Percentiles rank a stretch among this genome's conserved stretches.
phyloP scores from a whole-genome alignment of 2,888 invertebrate species.

The Apotomis turbidana region DNA sequence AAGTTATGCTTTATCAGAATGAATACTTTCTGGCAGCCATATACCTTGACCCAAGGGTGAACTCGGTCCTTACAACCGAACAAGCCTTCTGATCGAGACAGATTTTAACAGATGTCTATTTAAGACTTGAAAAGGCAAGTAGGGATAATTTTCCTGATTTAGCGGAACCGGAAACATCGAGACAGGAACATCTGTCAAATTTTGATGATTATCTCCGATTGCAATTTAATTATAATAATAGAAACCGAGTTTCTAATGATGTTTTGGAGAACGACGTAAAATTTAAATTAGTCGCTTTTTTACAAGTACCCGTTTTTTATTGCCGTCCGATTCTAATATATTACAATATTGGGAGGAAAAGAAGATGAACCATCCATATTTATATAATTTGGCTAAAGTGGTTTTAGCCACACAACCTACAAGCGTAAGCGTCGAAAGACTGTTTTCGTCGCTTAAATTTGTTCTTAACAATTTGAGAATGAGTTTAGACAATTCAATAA shows the following conservation, averaged over 20 bases:
- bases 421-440: not conserved
- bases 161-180: not conserved
- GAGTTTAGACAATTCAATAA: not conserved
- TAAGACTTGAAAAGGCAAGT: not conserved
- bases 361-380: not conserved
- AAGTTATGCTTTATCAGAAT: not conserved
- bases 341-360: not conserved
- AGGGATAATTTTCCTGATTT: not conserved
- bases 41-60: not conserved
- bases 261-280: not conserved
- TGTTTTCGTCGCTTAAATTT: slow-evolving; percentile 1
- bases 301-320: not conserved
- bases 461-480: not conserved
- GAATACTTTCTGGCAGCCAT: slow-evolving; percentile 2
- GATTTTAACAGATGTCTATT: not conserved
- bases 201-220: not conserved
- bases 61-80: not conserved
- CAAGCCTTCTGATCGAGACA: not conserved
- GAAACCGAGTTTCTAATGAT: not conserved
- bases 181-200: not conserved
- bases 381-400: slow-evolving; percentile 3
- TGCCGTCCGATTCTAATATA: not conserved
- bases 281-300: not conserved
- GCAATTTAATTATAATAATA: not conserved
- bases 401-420: not conserved